Evolutionary conservation across 2,888 invertebrate genomes (phyloP).

Genomic region (Andrena fulva): DNA sequence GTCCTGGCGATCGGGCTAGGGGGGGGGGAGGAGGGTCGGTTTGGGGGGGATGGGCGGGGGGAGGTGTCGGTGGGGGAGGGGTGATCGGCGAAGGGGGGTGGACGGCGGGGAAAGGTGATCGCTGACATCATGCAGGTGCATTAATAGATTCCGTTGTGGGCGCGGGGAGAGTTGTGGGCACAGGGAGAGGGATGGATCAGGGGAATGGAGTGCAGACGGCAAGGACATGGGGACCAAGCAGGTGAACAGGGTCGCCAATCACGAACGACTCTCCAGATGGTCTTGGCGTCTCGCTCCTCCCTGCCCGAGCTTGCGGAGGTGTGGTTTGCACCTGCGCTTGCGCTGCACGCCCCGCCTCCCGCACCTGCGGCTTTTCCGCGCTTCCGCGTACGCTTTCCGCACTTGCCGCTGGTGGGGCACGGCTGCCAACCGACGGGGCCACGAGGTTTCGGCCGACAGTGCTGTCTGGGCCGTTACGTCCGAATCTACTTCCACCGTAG

Average conservation of each 20-base stretch:
- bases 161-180: slow-evolving; percentile 35
- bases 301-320: slow-evolving; percentile 80
- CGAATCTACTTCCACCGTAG: slow-evolving; percentile 42
- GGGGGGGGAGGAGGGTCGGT: neutral
- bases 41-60: neutral
- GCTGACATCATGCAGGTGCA: slow-evolving; percentile 82
- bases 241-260: slow-evolving; percentile 82
- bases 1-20: neutral
- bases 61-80: slow-evolving; percentile 8
- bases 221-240: slow-evolving; percentile 71
- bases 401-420: slow-evolving; percentile 47
- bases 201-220: slow-evolving; percentile 56
- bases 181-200: slow-evolving; percentile 53
- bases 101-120: slow-evolving; percentile 71
- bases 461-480: slow-evolving; percentile 34
- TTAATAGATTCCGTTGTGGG: slow-evolving; percentile 73
- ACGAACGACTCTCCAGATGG: slow-evolving; percentile 76
- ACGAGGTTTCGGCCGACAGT: slow-evolving; percentile 46
- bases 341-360: slow-evolving; percentile 76
- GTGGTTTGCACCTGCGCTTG: slow-evolving; percentile 82
- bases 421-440: slow-evolving; percentile 20
- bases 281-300: slow-evolving; percentile 80
- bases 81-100: slow-evolving; percentile 24
- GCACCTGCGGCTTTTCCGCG: slow-evolving; percentile 79
- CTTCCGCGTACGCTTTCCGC: slow-evolving; percentile 67